phyloP scores from a whole-genome alignment of 2,797 vertebrate genomes.

The Luscinia luscinia region DNA sequence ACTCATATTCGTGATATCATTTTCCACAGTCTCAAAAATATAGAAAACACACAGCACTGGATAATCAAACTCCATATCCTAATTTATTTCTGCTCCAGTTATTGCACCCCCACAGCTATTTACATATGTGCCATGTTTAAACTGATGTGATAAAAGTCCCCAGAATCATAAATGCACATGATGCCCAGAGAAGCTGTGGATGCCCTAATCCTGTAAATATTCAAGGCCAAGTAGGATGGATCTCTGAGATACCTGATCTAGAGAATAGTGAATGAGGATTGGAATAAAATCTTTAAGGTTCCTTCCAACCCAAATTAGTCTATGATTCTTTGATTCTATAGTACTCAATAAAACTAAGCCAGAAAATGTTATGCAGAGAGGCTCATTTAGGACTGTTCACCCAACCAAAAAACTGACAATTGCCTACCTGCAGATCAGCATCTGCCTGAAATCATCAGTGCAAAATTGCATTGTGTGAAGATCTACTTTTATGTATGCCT shows the following conservation, averaged over 20 bases:
- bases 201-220: neutral
- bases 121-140: neutral
- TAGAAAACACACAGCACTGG: neutral
- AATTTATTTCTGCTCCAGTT: neutral
- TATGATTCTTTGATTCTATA: neutral
- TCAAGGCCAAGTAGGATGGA: too few relatives aligned
- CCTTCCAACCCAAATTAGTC: neutral
- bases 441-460: neutral
- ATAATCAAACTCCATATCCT: neutral
- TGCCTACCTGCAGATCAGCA: neutral
- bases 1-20: neutral
- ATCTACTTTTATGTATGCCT: neutral
- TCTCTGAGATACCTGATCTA: neutral
- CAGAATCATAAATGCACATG: neutral
- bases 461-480: neutral
- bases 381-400: neutral
- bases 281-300: neutral
- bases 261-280: neutral
- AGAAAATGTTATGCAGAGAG: neutral
- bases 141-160: neutral
- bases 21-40: neutral
- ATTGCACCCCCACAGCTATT: neutral
- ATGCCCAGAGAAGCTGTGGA: neutral
- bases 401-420: fast-evolving
- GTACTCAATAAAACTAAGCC: neutral